These are phyloP conservation scores for Simalia tracyae DNA, from an alignment of 2,797 vertebrate species.

Conservation along the genomic window DNA sequence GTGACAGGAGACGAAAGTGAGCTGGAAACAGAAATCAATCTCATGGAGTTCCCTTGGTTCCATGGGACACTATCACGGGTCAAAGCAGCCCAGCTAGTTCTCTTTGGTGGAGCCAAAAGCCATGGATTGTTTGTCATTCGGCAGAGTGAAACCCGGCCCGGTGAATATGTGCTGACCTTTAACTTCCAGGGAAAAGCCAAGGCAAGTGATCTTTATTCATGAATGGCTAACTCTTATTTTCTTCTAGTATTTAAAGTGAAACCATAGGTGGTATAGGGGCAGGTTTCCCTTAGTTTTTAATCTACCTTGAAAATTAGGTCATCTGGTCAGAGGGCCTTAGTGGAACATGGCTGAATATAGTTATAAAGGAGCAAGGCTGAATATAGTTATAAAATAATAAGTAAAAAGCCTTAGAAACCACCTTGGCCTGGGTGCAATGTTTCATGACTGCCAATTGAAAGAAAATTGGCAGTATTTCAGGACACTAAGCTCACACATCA, in stretches of 20 bases:
- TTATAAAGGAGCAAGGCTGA: not conserved
- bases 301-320: not conserved
- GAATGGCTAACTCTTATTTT: not conserved
- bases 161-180: slow-evolving; percentile 98
- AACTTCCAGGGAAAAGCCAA: slow-evolving; percentile 99
- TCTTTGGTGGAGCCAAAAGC: slow-evolving; percentile 85
- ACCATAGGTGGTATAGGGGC: not conserved
- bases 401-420: not conserved
- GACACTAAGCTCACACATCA: not conserved
- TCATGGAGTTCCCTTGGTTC: slow-evolving; percentile 92
- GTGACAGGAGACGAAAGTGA: slow-evolving; percentile 75
- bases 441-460: accelerated
- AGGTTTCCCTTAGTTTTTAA: not conserved
- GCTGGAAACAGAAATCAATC: slow-evolving; percentile 76
- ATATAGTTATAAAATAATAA: not conserved
- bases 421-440: not conserved
- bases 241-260: not conserved
- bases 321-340: not conserved
- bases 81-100: slow-evolving; percentile 91
- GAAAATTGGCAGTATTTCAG: not conserved
- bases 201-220: slow-evolving; percentile 69
- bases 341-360: not conserved
- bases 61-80: slow-evolving; percentile 92
- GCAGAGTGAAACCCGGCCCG: slow-evolving; percentile 92
- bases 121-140: slow-evolving; percentile 96